These are phyloP conservation scores for Panthera leo DNA, from an alignment of 2,113 vertebrate species.

Conservation along the genomic window DNA sequence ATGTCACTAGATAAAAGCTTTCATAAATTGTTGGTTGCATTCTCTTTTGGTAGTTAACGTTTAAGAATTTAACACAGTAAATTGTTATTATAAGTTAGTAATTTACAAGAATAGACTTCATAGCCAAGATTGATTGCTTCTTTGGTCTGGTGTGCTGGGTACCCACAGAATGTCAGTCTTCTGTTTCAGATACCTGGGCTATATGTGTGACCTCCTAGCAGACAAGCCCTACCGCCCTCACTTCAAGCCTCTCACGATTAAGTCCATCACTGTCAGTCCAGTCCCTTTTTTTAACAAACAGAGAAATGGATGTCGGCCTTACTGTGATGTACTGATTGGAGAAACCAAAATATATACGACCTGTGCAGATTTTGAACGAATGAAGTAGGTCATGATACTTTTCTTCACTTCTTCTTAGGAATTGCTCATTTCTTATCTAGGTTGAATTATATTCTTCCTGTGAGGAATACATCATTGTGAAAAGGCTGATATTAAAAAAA, in stretches of 20 bases:
- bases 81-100: neutral
- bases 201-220: conserved; percentile 96
- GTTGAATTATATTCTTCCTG: neutral
- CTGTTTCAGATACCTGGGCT: conserved; percentile 93
- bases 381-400: conserved; percentile 89
- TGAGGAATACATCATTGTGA: neutral
- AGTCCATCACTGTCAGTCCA: conserved; percentile 93
- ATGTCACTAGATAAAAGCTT: neutral
- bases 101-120: neutral
- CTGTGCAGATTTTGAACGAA: conserved; percentile 96
- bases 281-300: conserved; percentile 99
- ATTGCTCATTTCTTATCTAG: neutral
- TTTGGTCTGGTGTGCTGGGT: neutral
- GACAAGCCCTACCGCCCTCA: conserved; percentile 95
- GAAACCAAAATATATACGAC: conserved; percentile 98
- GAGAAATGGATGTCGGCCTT: conserved; percentile 96
- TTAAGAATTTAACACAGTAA: neutral
- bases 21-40: neutral
- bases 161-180: neutral
- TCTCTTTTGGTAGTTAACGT: neutral
- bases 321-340: conserved; percentile 96
- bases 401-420: neutral
- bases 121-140: neutral
- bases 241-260: conserved; percentile 94
- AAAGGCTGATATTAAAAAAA: neutral